Percentiles rank a stretch among this genome's conserved stretches.
Conservation (phyloP, 2,797 vertebrate species). For the Sebastes diploproa region DNA sequence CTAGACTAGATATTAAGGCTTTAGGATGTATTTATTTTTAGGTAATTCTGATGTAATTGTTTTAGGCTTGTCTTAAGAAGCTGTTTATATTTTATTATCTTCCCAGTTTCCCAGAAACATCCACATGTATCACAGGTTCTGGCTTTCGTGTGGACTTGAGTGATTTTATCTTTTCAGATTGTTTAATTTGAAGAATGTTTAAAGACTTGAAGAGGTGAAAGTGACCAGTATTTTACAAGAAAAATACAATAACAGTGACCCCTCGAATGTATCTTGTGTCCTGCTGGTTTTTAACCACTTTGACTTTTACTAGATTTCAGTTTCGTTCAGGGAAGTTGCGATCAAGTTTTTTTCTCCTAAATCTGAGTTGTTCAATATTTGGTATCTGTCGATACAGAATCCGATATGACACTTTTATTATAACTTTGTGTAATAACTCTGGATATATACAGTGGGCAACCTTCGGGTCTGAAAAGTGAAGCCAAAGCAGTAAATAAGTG, state of each 20-base stretch:
- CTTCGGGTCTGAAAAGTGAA: no score
- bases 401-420: neutral
- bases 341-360: neutral
- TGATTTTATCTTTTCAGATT: neutral
- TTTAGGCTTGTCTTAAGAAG: neutral
- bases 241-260: neutral
- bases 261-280: neutral
- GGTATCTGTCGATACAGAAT: neutral
- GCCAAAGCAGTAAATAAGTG: no score
- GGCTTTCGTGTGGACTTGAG: neutral
- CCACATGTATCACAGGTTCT: neutral
- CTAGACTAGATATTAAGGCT: slow-evolving; percentile 3
- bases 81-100: neutral
- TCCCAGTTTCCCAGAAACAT: neutral
- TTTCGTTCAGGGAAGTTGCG: neutral
- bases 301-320: neutral
- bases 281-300: neutral
- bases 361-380: neutral
- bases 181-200: neutral
- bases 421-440: neutral
- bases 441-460: neutral
- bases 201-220: neutral
- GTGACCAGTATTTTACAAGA: neutral
- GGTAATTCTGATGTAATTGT: neutral
- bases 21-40: neutral